Percentiles rank a stretch among this genome's conserved stretches.
Conservation (phyloP, 92 coral and sea anemone genomes). For the Muricea muricata region DNA sequence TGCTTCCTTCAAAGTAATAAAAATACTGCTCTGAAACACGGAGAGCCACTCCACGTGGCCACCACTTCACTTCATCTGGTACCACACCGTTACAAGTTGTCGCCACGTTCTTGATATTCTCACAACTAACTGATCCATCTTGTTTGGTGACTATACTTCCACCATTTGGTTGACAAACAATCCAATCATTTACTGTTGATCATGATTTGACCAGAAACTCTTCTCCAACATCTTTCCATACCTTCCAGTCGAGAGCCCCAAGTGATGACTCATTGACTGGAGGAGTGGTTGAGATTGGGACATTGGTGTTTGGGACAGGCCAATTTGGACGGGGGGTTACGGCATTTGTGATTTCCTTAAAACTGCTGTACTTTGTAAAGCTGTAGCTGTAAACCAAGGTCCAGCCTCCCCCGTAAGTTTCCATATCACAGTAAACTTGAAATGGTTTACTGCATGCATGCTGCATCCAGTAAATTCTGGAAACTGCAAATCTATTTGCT, state of each 20-base stretch:
- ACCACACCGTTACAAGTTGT: conserved; percentile 24
- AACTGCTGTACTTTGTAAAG: neutral
- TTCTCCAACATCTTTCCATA: conserved; percentile 66
- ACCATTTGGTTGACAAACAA: conserved; percentile 54
- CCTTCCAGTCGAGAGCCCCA: conserved; percentile 65
- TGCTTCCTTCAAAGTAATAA: conserved; percentile 64
- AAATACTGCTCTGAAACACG: neutral
- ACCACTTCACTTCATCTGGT: conserved; percentile 5
- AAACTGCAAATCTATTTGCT: neutral
- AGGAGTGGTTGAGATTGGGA: conserved; percentile 56
- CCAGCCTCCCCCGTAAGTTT: neutral
- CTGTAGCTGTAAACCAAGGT: conserved; percentile 6
- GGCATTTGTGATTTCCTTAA: neutral
- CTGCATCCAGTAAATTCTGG: neutral
- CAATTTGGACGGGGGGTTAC: conserved; percentile 16
- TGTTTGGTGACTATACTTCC: conserved; percentile 62
- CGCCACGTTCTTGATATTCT: conserved; percentile 50
- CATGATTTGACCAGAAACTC: conserved; percentile 74
- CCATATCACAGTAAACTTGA: conserved; percentile 11
- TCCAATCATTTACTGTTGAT: conserved; percentile 82
- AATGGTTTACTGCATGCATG: neutral
- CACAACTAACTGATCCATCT: conserved; percentile 55
- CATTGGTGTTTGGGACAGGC: neutral
- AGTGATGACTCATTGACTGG: conserved; percentile 62
- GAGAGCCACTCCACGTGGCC: neutral